Evolutionary conservation across 2,113 vertebrate genomes (phyloP), one percentile per base, ranked within the genome.

Genomic region (Scopus umbretta): DNA sequence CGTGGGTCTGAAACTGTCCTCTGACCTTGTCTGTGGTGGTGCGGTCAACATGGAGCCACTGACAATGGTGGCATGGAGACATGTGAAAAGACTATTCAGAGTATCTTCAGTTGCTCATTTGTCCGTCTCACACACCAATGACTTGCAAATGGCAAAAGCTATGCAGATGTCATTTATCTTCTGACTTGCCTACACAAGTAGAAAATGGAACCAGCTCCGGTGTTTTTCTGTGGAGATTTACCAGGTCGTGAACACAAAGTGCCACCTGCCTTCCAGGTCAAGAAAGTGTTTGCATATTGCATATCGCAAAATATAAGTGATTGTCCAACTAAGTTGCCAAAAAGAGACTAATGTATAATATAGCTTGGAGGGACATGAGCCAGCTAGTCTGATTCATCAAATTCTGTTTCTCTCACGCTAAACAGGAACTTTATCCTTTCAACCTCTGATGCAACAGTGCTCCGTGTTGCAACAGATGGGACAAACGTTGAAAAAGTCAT

Each of bases 341-440:
- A 65, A 80, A 94, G 94, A 96, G 88, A 62, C 84, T 88, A 76
- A 52, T 38, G 70, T 74, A 92, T 13, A 74, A 74, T 34, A 52
- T 53, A 49, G 86, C 93, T 87, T 61, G 92, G 45, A 87, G 88
- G 92, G 55, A 92, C 13, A 0, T 19, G 52, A 70, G 91, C 97
- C 92, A 95, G 88, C 22, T 5, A 5, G 43, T 93, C 92, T 97
- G 75, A 34, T 55, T 92, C 96, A 73, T 83, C 62, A 10, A 70
- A 76, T 55, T 90, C 92, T 95, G 55, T 83, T 87, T 96, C 84
- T 94, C 97, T 96, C 82, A 13, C 49, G 20, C 92, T 94, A 87
- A 95, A 96, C 97, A 99, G 99, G 97, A 99, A 99, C 97, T 98
- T 99, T 91, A 97, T 99, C 89, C 97, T 99, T 34, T 98, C 98